A percentile compares a stretch with the other conserved stretches of the same genome.
These are phyloP conservation scores for Actenoides hombroni DNA, from an alignment of 2,113 vertebrate species.

Conservation along the genomic window DNA sequence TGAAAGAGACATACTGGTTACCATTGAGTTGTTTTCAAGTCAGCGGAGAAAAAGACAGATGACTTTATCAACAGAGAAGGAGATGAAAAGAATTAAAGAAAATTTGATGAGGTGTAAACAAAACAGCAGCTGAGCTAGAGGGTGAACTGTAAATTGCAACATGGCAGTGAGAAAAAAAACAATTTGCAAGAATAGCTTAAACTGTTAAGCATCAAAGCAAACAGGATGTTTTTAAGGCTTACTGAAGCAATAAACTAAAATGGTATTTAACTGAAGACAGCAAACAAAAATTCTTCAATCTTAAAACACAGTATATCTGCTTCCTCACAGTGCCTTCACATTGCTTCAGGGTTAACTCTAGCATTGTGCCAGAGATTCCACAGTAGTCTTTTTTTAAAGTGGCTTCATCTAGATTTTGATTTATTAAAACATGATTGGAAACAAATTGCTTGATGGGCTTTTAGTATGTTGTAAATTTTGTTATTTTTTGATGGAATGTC, in stretches of 20 bases:
- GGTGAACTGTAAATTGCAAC: slow-evolving; percentile 5
- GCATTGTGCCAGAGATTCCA: neutral
- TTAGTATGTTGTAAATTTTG: neutral
- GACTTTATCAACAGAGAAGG: neutral
- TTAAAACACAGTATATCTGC: neutral
- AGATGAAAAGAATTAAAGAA: slow-evolving; percentile 17
- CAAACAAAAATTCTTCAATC: neutral
- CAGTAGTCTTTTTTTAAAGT: neutral
- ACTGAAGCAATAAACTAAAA: neutral
- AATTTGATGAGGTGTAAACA: slow-evolving; percentile 13
- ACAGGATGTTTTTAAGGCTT: neutral
- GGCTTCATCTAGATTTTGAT: neutral
- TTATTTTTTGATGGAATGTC: neutral
- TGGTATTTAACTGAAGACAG: neutral
- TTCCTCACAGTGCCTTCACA: neutral
- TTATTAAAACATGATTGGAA: neutral
- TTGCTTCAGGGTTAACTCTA: neutral
- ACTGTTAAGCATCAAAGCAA: neutral
- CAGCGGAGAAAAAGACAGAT: neutral
- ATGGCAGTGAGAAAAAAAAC: neutral
- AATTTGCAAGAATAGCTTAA: neutral
- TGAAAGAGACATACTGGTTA: neutral
- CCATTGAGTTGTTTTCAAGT: neutral
- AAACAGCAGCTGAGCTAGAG: neutral
- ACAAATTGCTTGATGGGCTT: neutral